A percentile compares a stretch with the other conserved stretches of the same genome.
phyloP scores from a whole-genome alignment of 2,888 invertebrate genomes.

The Doris montereyensis region DNA sequence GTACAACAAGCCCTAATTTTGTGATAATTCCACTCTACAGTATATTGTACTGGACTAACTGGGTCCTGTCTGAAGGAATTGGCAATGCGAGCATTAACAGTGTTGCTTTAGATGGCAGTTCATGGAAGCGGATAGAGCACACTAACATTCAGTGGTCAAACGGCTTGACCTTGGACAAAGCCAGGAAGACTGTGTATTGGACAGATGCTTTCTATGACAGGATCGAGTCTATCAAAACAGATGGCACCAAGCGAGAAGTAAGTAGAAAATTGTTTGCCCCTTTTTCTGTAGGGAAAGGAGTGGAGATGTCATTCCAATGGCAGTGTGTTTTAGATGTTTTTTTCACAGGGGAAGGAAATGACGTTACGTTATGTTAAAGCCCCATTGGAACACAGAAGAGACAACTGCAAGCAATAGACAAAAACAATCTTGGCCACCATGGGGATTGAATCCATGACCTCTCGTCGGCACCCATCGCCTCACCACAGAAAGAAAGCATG shows the following conservation, averaged over 20 bases:
- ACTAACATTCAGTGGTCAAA: constrained; percentile 81
- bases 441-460: too few relatives aligned
- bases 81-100: constrained; percentile 89
- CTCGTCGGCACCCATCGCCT: too few relatives aligned
- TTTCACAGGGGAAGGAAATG: not conserved
- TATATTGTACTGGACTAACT: too few relatives aligned
- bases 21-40: too few relatives aligned
- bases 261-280: not conserved
- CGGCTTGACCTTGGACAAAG: constrained; percentile 79
- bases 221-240: constrained; percentile 48
- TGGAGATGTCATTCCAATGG: not conserved
- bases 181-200: constrained; percentile 51
- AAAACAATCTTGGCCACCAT: too few relatives aligned
- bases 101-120: constrained; percentile 95
- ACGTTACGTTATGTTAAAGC: too few relatives aligned
- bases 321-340: too few relatives aligned
- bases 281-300: not conserved
- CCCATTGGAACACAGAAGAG: too few relatives aligned
- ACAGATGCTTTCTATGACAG: constrained; percentile 54
- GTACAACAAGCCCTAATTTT: too few relatives aligned
- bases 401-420: too few relatives aligned
- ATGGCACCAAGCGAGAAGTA: constrained; percentile 39
- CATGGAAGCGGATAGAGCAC: constrained; percentile 78
- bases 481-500: too few relatives aligned
- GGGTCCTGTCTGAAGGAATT: constrained; percentile 79